Evolutionary conservation across 2,113 vertebrate genomes (phyloP), one percentile per base, ranked within the genome.

Genomic region (Sorex araneus): DNA sequence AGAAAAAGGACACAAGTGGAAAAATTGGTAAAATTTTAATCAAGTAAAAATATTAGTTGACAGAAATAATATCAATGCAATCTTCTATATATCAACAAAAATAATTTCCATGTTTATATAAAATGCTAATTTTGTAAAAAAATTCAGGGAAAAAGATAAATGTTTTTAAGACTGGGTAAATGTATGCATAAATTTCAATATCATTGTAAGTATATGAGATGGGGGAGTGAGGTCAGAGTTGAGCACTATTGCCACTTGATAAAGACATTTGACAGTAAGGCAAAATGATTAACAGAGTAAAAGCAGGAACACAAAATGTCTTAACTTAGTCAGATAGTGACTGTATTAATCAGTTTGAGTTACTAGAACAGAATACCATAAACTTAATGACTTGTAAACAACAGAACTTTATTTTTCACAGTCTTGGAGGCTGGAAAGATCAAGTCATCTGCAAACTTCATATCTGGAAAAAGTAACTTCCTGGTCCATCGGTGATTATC

Each of bases 31-130:
- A 90, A 87, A 92, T 45, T 25, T n/a, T 36, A 64, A 18, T 28
- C 50, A 86, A 87, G 13, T 73, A 1, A 85, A 80, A 40, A 82
- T 43, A 54, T 94, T 92, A 74, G 27, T 89, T 40, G 40, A 40
- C 40, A 40, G 40, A 40, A 40, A 40, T 4, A 40, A 40, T 40
- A 40, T 40, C 40, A 40, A 40, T 40, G 40, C 40, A 40, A 40
- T 40, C 40, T 40, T 40, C 40, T 40, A 7, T 7, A 40, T 40
- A 40, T 40, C 40, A 40, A 40, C 40, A 40, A 40, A 40, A 40
- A 60, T 5, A 5, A 21, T 5, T 21, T 60, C 57, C 57, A 21
- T 60, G 12, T 60, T 60, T 60, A 60, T 18, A 60, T 60, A 60
- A 60, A 60, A 40, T 60, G 57, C 12, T 60, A 60, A 60, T 18